Evolutionary conservation across 2,797 vertebrate species (phyloP).

Genomic region (Babyrousa celebensis): DNA sequence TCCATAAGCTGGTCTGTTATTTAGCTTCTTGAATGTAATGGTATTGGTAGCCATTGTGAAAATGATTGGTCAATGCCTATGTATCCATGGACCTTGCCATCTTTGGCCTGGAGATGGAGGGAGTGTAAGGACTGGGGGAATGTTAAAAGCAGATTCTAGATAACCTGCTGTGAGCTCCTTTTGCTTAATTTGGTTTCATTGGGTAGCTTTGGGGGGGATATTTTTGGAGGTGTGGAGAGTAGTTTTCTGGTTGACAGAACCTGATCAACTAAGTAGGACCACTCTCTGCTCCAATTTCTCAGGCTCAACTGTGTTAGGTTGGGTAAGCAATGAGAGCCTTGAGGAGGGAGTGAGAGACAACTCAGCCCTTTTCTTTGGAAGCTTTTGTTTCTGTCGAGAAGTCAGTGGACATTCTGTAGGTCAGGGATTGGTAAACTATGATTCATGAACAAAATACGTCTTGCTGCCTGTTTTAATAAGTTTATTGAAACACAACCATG

Average conservation of each 20-base stretch:
- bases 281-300: neutral
- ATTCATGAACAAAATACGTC: neutral
- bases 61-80: neutral
- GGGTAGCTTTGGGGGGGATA: neutral
- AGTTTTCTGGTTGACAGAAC: neutral
- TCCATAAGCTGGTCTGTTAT: neutral
- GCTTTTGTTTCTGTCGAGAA: neutral
- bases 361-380: neutral
- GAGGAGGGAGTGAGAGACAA: neutral
- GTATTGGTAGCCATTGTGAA: neutral
- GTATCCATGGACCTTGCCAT: neutral
- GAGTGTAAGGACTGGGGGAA: neutral
- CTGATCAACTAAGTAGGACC: neutral
- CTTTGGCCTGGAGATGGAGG: neutral
- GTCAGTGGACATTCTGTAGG: neutral
- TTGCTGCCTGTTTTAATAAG: conserved; percentile 28
- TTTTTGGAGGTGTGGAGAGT: neutral
- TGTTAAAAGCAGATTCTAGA: neutral
- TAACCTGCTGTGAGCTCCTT: neutral
- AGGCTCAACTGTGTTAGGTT: neutral
- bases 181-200: neutral
- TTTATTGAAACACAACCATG: conserved; percentile 15
- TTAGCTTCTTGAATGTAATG: neutral
- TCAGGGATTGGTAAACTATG: neutral
- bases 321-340: neutral